Base-by-base conservation (phyloP, 2,113 vertebrate genomes). In the Pseudorhombus dupliciocellatus region DNA sequence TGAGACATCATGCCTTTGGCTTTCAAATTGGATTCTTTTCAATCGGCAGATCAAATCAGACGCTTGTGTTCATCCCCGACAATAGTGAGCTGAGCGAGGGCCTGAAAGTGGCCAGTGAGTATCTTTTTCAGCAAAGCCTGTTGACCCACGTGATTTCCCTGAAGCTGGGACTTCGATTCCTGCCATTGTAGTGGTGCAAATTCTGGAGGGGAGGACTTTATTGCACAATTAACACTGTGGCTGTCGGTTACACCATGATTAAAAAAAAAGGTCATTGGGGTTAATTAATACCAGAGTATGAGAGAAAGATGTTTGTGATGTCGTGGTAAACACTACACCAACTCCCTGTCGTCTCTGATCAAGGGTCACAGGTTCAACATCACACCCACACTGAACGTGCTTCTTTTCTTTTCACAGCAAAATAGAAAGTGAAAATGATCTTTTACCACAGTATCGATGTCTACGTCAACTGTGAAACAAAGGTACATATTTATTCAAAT, bases 1-100 rank as follows among this genome's bases (percentile, higher is more conserved):
- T 74, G 59, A 78, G 59, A 73, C 62, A 75, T 83, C 64, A 65
- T 55, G 44, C 64, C 64, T 81, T 73, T 79, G 54, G 60, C n/a
- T 81, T 84, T 76, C 46, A 78, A 59, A 81, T 81, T 82, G 76
- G 72, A 87, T 79, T 83, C 34, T 82, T 73, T 67, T 75, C 69
- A 85, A 51, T 57, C 28, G 16, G 52, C 46, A 56, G 63, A 72
- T 69, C 56, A 66, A 83, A 85, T 78, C 67, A 76, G 74, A 69
- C 1, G 3, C 31, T 31, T 2, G 34, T 66, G 51, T 72, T 81
- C 59, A 68, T 61, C 64, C 78, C 64, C 67, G 66, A 56, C 52
- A 67, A 79, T 8, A 69, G 61, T 25, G 26, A 59, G 51, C 11
- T 63, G 57, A 70, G 52, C 66, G 53, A 46, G 59, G 34, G 30